Percentiles rank a stretch among this genome's conserved stretches.
phyloP scores from a whole-genome alignment of 2,888 invertebrate species.

The Boloria euphrosyne region DNA sequence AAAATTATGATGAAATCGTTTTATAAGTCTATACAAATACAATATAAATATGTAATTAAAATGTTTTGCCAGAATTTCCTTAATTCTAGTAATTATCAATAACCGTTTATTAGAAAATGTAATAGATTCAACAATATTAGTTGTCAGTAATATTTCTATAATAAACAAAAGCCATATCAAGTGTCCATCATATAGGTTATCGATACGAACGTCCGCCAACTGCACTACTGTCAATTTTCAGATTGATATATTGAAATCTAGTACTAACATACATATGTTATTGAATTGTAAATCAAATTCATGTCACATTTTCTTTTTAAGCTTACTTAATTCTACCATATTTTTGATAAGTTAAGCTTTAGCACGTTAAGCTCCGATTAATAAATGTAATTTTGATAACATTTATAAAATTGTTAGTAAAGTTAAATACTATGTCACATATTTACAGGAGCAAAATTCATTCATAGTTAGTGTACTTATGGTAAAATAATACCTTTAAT shows the following conservation, averaged over 20 bases:
- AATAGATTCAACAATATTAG: conserved; percentile 5
- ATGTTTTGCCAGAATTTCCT: neutral
- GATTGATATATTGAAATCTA: conserved; percentile 39
- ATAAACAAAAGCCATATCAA: conserved; percentile 35
- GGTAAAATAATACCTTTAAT: too few species aligned
- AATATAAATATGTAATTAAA: too few species aligned
- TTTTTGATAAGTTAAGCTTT: too few species aligned
- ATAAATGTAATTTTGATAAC: too few species aligned
- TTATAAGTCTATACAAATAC: too few species aligned
- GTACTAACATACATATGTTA: conserved; percentile 20
- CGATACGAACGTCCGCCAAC: conserved; percentile 33
- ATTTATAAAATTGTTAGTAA: too few species aligned
- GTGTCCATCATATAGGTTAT: conserved; percentile 34
- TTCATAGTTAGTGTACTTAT: too few species aligned
- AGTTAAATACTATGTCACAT: too few species aligned
- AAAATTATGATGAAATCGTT: too few species aligned
- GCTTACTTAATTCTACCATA: neutral
- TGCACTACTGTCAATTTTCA: conserved; percentile 36
- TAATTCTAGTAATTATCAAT: conserved; percentile 2
- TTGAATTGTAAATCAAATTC: conserved; percentile 13
- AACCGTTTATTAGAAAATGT: conserved; percentile 4
- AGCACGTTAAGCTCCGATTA: neutral
- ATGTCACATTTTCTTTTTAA: conserved; percentile 5
- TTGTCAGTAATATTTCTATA: conserved; percentile 18
- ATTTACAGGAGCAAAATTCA: too few species aligned